Evolutionary conservation across 2,888 invertebrate species (phyloP).

Genomic region (Ophonus ardosiacus): DNA sequence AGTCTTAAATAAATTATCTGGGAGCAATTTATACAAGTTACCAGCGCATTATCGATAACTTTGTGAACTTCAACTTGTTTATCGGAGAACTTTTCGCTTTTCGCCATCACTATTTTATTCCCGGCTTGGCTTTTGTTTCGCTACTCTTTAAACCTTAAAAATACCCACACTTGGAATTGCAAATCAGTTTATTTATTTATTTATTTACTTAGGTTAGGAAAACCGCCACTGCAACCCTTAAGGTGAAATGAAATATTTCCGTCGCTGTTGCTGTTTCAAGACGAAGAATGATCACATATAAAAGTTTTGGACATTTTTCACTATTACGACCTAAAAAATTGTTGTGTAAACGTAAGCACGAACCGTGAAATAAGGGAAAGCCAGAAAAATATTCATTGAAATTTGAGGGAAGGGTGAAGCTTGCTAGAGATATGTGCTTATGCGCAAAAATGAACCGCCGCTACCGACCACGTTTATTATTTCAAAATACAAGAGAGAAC

Average conservation of each 20-base stretch:
- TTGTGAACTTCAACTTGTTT: conserved; percentile 27
- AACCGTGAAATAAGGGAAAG: conserved; percentile 4
- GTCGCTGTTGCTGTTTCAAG: background rate
- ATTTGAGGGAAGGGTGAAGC: background rate
- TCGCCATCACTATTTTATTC: conserved; percentile 36
- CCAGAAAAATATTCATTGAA: conserved; percentile 28
- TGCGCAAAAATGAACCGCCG: conserved; percentile 18
- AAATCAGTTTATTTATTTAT: background rate
- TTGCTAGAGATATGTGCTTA: conserved; percentile 11
- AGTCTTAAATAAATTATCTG: conserved; percentile 48
- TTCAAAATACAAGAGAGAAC: conserved; percentile 43
- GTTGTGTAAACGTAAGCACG: background rate
- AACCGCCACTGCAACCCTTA: background rate
- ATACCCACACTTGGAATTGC: background rate
- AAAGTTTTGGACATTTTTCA: background rate
- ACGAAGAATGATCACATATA: background rate
- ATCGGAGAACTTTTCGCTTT: conserved; percentile 31
- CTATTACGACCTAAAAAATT: background rate
- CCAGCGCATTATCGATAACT: conserved; percentile 43
- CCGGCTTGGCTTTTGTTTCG: background rate
- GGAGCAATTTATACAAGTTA: conserved; percentile 34
- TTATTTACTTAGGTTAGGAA: background rate
- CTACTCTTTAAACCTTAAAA: background rate
- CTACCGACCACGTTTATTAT: conserved; percentile 22
- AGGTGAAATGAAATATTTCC: background rate